Conservation (phyloP, 2,797 vertebrate species). For the Pipistrellus nathusii region DNA sequence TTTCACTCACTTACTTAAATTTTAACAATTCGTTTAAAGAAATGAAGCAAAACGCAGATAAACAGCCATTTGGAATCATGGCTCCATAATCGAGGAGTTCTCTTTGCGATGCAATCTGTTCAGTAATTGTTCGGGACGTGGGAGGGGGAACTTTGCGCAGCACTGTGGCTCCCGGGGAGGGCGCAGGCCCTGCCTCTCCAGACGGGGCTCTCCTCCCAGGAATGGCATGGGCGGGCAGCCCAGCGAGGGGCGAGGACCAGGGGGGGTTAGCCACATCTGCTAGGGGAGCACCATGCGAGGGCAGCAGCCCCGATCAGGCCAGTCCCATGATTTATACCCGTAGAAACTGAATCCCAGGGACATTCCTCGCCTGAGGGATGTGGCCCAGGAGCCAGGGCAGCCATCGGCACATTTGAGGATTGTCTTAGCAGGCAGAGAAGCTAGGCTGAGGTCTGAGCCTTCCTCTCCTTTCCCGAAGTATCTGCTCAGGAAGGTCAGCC, state of each 20-base stretch:
- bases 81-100: constrained; percentile 67
- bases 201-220: neutral
- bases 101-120: constrained; percentile 68
- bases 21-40: constrained; percentile 57
- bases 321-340: neutral
- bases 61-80: constrained; percentile 77
- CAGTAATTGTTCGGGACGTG: neutral
- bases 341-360: neutral
- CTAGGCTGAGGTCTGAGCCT: neutral
- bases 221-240: neutral
- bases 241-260: neutral
- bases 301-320: too few species aligned
- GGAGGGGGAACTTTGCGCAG: neutral
- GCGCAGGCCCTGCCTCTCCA: neutral
- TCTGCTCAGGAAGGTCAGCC: neutral
- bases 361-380: neutral
- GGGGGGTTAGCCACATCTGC: neutral
- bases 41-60: constrained; percentile 69
- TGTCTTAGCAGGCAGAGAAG: neutral
- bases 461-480: neutral
- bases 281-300: fast-evolving
- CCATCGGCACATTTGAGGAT: neutral
- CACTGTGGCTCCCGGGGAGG: neutral
- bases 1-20: constrained; percentile 62
- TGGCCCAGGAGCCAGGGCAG: neutral